Base-by-base conservation (phyloP, 2,888 invertebrate genomes). In the Plagodis dolabraria region DNA sequence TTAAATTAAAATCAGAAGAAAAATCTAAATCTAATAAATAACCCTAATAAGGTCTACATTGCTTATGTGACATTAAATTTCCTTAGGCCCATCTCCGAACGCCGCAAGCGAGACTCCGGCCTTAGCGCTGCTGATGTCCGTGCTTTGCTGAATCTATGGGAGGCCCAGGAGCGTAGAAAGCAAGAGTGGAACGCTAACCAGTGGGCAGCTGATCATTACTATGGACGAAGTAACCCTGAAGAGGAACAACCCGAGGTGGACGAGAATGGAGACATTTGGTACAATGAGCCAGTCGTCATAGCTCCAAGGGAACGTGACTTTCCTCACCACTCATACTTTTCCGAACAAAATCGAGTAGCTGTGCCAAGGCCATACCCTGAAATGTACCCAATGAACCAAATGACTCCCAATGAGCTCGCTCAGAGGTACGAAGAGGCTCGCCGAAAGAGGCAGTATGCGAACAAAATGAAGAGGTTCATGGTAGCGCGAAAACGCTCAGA, bases 41-140 rank as follows among this genome's bases (percentile, higher is more conserved):
- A 47, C 22, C 43, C 11, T 47, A 33, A 35, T 49, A 43, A 53
- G 33, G 48, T 56, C 33, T 35, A 47, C 50, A 51, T 62, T 60
- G 36, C 49, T 61, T 42, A 61, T 46, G 4, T 53, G 33, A 48
- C 38, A 43, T 65, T 57, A 57, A 8, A 65, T 65, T 72, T 62
- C 64, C 64, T 67, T 77, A 88, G 92, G 77, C 84, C 91, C 53
- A 83, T 88, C 69, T 87, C 89, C 51, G 91, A 92, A 65, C 92
- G 95, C 53, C 92, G 93, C 69, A 95, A 95, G 79, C 87, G 94
- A 60, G 94, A 94, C 71, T 93, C 94, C 42, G 94, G 94, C 43
- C 84, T 95, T 46, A 94, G 94, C 66, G 94, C 94, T 0, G 94
- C 94, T 70, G 94, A 95, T 71, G 93, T 94, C 33, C 85, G 94